Percentiles rank a stretch among this genome's conserved stretches.
phyloP scores from a whole-genome alignment of 1,140 invertebrate species.

The Listronotus bonariensis region DNA sequence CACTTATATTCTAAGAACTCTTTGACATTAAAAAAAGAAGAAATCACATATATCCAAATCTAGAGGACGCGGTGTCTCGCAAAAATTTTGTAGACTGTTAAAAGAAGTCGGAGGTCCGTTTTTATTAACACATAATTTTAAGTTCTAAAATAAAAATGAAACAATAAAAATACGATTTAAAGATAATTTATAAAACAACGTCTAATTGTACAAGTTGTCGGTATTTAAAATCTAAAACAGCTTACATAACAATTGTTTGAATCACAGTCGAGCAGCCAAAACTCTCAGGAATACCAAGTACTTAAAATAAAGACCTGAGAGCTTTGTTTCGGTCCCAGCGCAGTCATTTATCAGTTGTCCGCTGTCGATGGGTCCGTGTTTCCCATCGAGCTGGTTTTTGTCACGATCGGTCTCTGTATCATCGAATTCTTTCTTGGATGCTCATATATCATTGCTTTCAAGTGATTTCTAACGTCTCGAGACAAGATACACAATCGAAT shows the following conservation, averaged over 20 bases:
- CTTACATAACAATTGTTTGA: not conserved
- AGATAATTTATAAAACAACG: no score
- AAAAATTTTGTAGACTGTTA: no score
- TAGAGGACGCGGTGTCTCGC: no score
- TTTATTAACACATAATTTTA: no score
- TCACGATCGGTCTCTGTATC: constrained; percentile 34
- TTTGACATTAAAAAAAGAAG: no score
- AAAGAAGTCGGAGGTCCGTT: no score
- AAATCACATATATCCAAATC: no score
- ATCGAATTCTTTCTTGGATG: constrained; percentile 33
- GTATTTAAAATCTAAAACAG: no score
- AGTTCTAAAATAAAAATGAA: no score
- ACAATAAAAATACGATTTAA: no score
- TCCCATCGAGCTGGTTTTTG: constrained; percentile 35
- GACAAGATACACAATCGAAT: constrained; percentile 33
- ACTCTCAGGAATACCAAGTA: not conserved
- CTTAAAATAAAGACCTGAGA: constrained; percentile 20
- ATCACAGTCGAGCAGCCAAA: constrained; percentile 2
- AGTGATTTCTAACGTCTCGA: constrained; percentile 34
- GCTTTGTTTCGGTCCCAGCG: constrained; percentile 17
- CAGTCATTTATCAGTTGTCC: constrained; percentile 28
- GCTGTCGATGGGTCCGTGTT: constrained; percentile 21
- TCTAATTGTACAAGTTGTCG: no score
- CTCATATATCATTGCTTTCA: constrained; percentile 35
- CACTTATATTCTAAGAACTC: no score